Conservation (phyloP, 1,140 invertebrate species). For the Antheraea mylitta region DNA sequence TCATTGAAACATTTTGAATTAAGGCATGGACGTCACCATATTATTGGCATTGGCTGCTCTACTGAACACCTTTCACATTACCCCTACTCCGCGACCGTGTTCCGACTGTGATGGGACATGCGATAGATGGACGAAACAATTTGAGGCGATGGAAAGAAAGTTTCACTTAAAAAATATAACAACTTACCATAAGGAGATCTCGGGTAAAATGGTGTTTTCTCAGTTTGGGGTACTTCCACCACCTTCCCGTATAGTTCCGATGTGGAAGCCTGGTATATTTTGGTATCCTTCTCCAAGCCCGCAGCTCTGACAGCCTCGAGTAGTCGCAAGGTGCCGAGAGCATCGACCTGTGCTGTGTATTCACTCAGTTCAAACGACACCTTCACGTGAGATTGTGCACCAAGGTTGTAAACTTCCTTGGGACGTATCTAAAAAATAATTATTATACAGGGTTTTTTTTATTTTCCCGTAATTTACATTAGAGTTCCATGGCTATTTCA, state of each 20-base stretch:
- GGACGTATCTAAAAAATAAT: slow-evolving; percentile 83
- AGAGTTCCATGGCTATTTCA: too few relatives aligned
- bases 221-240: slow-evolving; percentile 96
- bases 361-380: slow-evolving; percentile 98
- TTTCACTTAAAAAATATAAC: too few relatives aligned
- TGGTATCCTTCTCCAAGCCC: slow-evolving; percentile 90
- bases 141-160: too few relatives aligned
- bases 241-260: slow-evolving; percentile 99
- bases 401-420: slow-evolving; percentile 98
- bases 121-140: too few relatives aligned
- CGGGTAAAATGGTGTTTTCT: slow-evolving; percentile 99
- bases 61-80: too few relatives aligned
- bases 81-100: too few relatives aligned
- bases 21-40: too few relatives aligned
- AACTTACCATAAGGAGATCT: slow-evolving; percentile 98
- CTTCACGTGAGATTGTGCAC: slow-evolving; percentile 99
- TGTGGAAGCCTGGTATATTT: slow-evolving; percentile 99
- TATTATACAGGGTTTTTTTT: too few relatives aligned
- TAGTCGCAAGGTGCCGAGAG: slow-evolving; percentile 96
- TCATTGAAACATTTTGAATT: too few relatives aligned
- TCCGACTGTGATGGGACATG: too few relatives aligned
- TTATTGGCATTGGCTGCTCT: too few relatives aligned
- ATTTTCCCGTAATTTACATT: too few relatives aligned
- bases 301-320: slow-evolving; percentile 98
- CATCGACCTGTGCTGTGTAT: slow-evolving; percentile 98